Evolutionary conservation across 2,113 vertebrate genomes (phyloP).

Genomic region (Bothrops jararaca): DNA sequence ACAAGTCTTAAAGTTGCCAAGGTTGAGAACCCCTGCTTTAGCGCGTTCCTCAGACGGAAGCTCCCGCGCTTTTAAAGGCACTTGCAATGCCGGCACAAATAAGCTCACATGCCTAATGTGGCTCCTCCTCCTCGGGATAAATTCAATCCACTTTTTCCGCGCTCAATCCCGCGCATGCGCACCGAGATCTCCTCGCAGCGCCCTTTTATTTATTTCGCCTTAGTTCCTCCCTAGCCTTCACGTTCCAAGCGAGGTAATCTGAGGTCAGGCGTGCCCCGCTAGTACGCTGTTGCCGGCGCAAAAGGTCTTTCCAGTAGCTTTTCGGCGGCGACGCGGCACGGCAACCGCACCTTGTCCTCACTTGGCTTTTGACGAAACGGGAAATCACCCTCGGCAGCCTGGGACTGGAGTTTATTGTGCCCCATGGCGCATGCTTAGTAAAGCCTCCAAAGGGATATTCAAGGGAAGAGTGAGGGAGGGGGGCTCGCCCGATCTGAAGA

Average conservation of each 20-base stretch:
- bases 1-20: no score
- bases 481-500: neutral
- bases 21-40: no score
- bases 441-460: neutral
- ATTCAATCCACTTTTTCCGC: neutral
- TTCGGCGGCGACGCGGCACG: constrained; percentile 45
- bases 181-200: no score
- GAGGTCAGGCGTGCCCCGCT: neutral
- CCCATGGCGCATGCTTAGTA: constrained; percentile 57
- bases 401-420: neutral
- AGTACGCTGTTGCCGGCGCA: neutral
- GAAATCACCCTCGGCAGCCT: constrained; percentile 16
- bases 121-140: neutral
- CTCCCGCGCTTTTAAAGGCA: neutral
- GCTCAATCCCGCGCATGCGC: neutral
- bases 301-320: neutral
- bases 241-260: neutral
- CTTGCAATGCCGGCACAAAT: neutral
- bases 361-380: constrained; percentile 40
- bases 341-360: no score
- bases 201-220: neutral
- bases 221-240: no score
- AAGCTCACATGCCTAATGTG: neutral
- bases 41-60: neutral
- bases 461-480: neutral